Base-by-base conservation (phyloP, 2,797 vertebrate species). In the Chaetophractus vellerosus region DNA sequence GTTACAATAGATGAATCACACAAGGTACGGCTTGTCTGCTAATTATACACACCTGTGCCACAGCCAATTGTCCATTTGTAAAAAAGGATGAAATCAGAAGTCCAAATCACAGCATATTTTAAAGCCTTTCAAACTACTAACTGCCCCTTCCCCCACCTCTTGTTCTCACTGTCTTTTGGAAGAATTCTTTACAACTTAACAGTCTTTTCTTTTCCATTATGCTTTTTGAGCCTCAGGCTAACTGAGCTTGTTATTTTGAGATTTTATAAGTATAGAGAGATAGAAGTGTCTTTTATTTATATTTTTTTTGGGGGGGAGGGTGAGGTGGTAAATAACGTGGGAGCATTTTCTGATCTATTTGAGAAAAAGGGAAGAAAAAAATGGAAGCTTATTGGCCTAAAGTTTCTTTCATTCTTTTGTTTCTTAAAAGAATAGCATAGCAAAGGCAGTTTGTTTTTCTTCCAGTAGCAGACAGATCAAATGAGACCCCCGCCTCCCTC, bases 381-480 rank as follows among this genome's bases (percentile, higher is more conserved):
- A 61, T 75, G 28, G 88, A 88, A 93, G 88, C 85, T 94, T 81
- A 92, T 61, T 84, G 93, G 88, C 92, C 91, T 90, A 64, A 93
- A 45, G 50, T 95, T 94, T 85, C 93, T 97, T 97, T 90, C 45
- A 93, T 80, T 23, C 66, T 81, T 96, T 97, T 96, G 94, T 93
- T 92, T 96, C 86, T 83, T 83, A 74, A 81, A 91, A 97, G 96
- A 93, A 95, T 81, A 92, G 88, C 90, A 89, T 84, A 74, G 33
- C 93, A 96, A 96, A 92, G 93, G 82, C 95, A 84, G 90, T 93
- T 93, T 96, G 90, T 81, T 96, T 97, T 95, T 92, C 82, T 86
- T 74, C 68, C 76, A 91, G 93, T 9, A 75, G 92, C 61, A 92
- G 94, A 64, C 94, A 90, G 94, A 96, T 95, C 90, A 86, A 91